Conservation (phyloP, 2,113 vertebrate genomes). For the Nesoenas mayeri region DNA sequence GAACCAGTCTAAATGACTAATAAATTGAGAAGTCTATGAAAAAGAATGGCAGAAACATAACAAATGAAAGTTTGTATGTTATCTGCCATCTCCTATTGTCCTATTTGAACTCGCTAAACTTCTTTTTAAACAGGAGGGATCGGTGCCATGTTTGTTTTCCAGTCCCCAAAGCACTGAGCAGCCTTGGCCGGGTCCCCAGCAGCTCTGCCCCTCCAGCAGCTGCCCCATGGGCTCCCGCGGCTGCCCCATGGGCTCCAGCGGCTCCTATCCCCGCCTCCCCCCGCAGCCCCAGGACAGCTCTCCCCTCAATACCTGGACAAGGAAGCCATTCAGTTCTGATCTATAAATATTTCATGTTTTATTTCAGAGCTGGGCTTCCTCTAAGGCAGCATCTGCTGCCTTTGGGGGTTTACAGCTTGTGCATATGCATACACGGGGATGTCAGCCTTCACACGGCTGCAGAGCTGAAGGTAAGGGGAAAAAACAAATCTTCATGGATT, state of each 20-base stretch:
- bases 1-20: neutral
- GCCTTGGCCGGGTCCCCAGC: too few relatives aligned
- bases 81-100: accelerated
- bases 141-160: accelerated
- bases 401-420: neutral
- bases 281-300: neutral
- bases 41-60: neutral
- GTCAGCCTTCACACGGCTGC: neutral
- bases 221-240: neutral
- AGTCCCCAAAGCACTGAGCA: neutral
- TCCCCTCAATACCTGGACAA: neutral
- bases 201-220: neutral
- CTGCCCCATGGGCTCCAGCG: neutral
- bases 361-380: neutral
- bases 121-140: neutral
- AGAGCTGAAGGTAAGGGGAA: neutral
- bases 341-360: neutral
- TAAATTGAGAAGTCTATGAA: neutral
- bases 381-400: constrained; percentile 7
- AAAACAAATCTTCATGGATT: neutral
- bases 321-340: neutral
- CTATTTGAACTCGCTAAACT: accelerated
- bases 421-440: neutral
- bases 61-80: neutral
- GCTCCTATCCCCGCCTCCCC: accelerated